A percentile compares a stretch with the other conserved stretches of the same genome.
Evolutionary conservation across 2,113 vertebrate genomes (phyloP).

Genomic region (Menidia beryllina): DNA sequence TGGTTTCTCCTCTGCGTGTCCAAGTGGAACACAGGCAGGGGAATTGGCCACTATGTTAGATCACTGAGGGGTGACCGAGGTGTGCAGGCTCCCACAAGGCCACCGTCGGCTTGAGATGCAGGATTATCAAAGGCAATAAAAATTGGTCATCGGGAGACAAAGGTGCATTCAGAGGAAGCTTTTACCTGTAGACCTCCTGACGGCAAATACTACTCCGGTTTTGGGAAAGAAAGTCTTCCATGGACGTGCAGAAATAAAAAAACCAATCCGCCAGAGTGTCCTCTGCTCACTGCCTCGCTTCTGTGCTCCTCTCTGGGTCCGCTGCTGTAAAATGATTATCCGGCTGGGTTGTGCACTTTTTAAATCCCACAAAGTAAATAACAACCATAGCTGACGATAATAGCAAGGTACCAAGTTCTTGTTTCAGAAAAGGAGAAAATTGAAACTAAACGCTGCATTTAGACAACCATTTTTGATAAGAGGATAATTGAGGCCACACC

Average conservation of each 20-base stretch:
- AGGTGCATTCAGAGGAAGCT: constrained; percentile 20
- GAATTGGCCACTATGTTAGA: constrained; percentile 66
- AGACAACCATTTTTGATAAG: constrained; percentile 99
- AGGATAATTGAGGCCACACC: constrained; percentile 99
- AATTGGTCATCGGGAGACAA: constrained; percentile 15
- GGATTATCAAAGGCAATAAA: constrained; percentile 25
- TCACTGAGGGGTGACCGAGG: constrained; percentile 84
- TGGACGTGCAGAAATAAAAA: constrained; percentile 4
- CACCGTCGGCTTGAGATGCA: constrained; percentile 20
- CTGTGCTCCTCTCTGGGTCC: constrained; percentile 81
- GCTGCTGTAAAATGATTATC: constrained; percentile 92
- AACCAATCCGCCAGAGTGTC: constrained; percentile 51
- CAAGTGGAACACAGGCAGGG: constrained; percentile 80
- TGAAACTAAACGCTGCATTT: constrained; percentile 99
- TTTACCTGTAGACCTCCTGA: constrained; percentile 68
- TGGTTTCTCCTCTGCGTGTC: constrained; percentile 87
- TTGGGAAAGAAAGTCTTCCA: constrained; percentile 5
- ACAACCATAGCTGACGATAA: constrained; percentile 98
- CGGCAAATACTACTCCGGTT: neutral
- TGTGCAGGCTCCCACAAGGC: constrained; percentile 43
- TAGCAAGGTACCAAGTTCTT: constrained; percentile 99
- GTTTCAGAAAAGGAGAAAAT: constrained; percentile 99
- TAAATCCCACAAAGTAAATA: constrained; percentile 99
- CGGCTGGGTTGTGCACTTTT: constrained; percentile 93
- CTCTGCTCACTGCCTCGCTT: constrained; percentile 42